Conservation (phyloP, 2,797 vertebrate species). For the Acanthurus lineatus region DNA sequence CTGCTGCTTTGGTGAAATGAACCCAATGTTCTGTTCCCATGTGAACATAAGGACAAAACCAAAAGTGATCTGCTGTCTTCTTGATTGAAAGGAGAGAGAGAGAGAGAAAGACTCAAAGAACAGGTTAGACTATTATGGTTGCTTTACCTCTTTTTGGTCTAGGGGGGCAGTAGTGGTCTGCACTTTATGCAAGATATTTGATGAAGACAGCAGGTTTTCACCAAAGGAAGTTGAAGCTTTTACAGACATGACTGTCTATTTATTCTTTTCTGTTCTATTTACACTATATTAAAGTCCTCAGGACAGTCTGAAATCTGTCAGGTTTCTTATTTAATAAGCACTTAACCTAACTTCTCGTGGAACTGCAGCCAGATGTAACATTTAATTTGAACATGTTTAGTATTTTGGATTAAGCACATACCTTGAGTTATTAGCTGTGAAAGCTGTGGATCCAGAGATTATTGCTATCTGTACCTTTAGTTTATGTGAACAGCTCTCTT, state of each 20-base stretch:
- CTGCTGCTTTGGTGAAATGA: conserved; percentile 23
- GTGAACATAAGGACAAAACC: conserved; percentile 47
- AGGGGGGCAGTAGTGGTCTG: conserved; percentile 67
- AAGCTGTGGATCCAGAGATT: not conserved
- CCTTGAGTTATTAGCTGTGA: not conserved
- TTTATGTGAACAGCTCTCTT: not conserved
- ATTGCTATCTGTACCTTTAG: not conserved
- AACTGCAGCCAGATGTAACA: not conserved
- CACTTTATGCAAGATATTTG: not conserved
- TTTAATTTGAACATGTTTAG: not conserved
- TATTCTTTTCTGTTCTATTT: not conserved
- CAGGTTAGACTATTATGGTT: not conserved
- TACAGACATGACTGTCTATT: not conserved
- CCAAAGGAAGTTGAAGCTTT: not conserved
- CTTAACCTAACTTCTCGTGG: not conserved
- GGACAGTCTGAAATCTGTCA: not conserved
- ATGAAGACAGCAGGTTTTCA: not conserved
- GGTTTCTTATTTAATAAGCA: not conserved
- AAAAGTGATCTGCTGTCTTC: conserved; percentile 21
- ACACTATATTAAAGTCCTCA: conserved; percentile 8
- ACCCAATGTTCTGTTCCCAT: conserved; percentile 69
- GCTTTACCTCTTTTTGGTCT: conserved; percentile 25
- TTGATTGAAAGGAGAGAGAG: conserved; percentile 23
- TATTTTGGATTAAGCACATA: conserved; percentile 6
- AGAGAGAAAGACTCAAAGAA: not conserved